Percentiles rank a stretch among this genome's conserved stretches.
Evolutionary conservation across 2,113 vertebrate genomes (phyloP).

Genomic region (Protomyctophum bolini): DNA sequence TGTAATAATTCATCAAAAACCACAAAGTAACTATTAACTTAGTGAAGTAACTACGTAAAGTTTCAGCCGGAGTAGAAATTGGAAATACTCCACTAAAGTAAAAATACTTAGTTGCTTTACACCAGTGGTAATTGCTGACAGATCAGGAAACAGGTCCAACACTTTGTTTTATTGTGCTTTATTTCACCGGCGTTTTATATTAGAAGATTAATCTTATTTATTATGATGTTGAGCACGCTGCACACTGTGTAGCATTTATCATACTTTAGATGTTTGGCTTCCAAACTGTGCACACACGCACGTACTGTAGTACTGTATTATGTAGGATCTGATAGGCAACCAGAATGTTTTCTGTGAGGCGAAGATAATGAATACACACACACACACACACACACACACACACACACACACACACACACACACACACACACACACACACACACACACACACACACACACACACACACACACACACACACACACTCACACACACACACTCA

Average conservation of each 20-base stretch:
- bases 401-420: too few relatives aligned
- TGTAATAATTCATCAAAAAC: too few relatives aligned
- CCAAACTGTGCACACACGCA: neutral
- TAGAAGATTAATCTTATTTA: conserved; percentile 58
- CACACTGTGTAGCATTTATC: conserved; percentile 46
- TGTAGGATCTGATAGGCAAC: conserved; percentile 11
- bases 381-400: too few relatives aligned
- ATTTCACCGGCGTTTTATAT: conserved; percentile 26
- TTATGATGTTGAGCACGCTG: conserved; percentile 8
- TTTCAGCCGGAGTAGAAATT: too few relatives aligned
- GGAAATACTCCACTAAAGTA: too few relatives aligned
- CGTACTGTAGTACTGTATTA: too few relatives aligned
- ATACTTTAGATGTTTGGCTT: conserved; percentile 36
- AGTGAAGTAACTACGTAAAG: too few relatives aligned
- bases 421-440: too few relatives aligned
- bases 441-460: too few relatives aligned
- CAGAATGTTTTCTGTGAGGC: conserved; percentile 44
- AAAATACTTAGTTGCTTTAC: too few relatives aligned
- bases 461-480: conserved; percentile 15
- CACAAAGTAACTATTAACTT: too few relatives aligned
- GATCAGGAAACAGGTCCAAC: neutral
- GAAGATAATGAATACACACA: conserved; percentile 40
- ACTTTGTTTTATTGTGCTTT: neutral
- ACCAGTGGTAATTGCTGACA: neutral
- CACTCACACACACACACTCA: conserved; percentile 30